Evolutionary conservation across 2,113 vertebrate species (phyloP).

Genomic region (Salvelinus fontinalis): DNA sequence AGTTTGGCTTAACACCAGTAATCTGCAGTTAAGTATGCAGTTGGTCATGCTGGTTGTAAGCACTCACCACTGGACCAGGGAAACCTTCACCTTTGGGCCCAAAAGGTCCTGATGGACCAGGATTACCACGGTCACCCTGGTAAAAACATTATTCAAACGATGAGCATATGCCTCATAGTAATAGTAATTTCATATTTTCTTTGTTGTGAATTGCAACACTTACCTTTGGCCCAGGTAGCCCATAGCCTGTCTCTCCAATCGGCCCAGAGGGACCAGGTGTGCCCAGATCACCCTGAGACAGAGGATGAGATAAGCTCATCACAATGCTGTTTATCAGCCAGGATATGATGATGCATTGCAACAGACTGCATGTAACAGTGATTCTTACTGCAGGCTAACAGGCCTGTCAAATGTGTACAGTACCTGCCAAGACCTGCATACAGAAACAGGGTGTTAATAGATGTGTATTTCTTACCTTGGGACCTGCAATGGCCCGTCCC

Average conservation of each 20-base stretch:
- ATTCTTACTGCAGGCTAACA: conserved; percentile 2
- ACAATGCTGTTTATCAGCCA: conserved; percentile 20
- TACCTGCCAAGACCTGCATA: conserved; percentile 25
- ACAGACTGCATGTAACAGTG: conserved; percentile 15
- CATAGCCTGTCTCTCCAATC: conserved; percentile 84
- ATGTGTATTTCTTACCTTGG: conserved; percentile 77
- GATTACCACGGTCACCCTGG: conserved; percentile 83
- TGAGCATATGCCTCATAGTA: too few species aligned
- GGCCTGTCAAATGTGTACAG: conserved; percentile 3
- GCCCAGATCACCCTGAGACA: conserved; percentile 82
- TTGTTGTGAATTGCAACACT: neutral
- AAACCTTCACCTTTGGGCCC: conserved; percentile 87
- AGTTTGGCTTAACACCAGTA: neutral
- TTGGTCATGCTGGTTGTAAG: conserved; percentile 41
- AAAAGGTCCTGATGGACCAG: conserved; percentile 76
- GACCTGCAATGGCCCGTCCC: conserved; percentile 82
- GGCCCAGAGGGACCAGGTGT: conserved; percentile 79
- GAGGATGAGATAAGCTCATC: conserved; percentile 32
- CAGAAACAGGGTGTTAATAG: conserved; percentile 20
- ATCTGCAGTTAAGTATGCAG: neutral
- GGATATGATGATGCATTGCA: conserved; percentile 1
- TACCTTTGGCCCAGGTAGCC: conserved; percentile 89
- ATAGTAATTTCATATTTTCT: neutral
- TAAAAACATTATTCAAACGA: conserved; percentile 20
- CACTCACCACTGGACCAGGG: conserved; percentile 78